Evolutionary conservation across 2,888 invertebrate species (phyloP).

Genomic region (Atherix ibis): DNA sequence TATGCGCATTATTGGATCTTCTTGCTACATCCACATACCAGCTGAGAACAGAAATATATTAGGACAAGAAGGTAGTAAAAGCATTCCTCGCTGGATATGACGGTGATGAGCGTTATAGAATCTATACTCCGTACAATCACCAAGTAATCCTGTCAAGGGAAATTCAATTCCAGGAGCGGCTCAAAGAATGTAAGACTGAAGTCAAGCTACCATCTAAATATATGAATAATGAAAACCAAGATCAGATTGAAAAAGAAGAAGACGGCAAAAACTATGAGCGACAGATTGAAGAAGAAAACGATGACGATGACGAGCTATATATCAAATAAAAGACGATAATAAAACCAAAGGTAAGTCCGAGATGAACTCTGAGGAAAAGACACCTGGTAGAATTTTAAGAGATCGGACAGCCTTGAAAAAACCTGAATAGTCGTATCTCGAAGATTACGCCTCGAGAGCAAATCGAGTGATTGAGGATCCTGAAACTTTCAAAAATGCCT

Average conservation of each 20-base stretch:
- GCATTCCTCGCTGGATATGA: constrained; percentile 5
- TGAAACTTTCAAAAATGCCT: constrained; percentile 7
- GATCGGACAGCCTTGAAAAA: background rate
- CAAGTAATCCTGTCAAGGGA: constrained; percentile 3
- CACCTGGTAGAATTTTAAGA: background rate
- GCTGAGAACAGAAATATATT: constrained; percentile 9
- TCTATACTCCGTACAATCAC: background rate
- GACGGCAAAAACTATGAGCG: background rate
- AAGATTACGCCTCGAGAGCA: background rate
- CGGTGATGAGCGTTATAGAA: constrained; percentile 7
- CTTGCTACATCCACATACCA: constrained; percentile 9
- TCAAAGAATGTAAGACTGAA: background rate
- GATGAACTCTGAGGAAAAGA: too few relatives aligned
- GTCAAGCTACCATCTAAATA: background rate
- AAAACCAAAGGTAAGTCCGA: background rate
- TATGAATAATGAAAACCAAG: too few relatives aligned
- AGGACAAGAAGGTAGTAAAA: constrained; percentile 3
- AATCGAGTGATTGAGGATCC: background rate
- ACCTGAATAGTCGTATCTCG: background rate
- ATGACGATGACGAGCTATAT: background rate
- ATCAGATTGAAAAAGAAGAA: background rate
- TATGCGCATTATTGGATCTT: constrained; percentile 8
- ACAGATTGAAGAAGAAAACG: background rate
- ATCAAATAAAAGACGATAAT: background rate
- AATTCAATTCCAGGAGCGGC: background rate